Base-by-base conservation (phyloP, 2,113 vertebrate genomes). In the Thymallus thymallus region DNA sequence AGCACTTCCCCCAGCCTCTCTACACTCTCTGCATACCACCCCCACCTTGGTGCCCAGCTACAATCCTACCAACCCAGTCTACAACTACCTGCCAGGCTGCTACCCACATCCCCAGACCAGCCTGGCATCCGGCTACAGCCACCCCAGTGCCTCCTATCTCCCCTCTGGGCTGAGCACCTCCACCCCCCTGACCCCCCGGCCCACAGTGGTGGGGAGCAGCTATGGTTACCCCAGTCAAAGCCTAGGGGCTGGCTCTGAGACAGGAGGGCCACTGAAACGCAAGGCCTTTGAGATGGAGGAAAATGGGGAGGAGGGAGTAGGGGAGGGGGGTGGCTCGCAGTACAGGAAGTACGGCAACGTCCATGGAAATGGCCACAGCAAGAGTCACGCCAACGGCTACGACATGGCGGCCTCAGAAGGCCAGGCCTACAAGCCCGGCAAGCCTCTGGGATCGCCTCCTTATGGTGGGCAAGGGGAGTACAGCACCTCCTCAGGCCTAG, bases 321-420 rank as follows among this genome's bases (percentile, higher is more conserved):
- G 88, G 64, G 23, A 13, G 6, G 6, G 5, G 9, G 89, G 87
- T 23, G 85, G 73, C 14, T 82, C 87, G 1, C 93, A 94, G 80
- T 96, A 96, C 80, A 92, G 95, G 87, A 97, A 96, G 88, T 96
- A 94, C 72, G 89, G 91, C 75, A 96, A 96, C 5, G 93, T 95
- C 85, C 93, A 94, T 78, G 79, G 91, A 64, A 88, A 83, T 66
- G 80, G 86, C 63, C 89, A 89, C 1, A 83, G 74, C 78, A 77
- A 88, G 68, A 81, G 94, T 88, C 89, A 91, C 20, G 91, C 93
- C 35, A 94, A 93, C 0, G 91, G 94, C 6, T 96, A 94, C 30
- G 5, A 85, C 4, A 66, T 91, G 74, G 83, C 82, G 1, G 32
- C 85, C 13, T 75, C 90, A 35, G 90, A 92, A 45, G 90, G 88